Percentiles rank a stretch among this genome's conserved stretches.
phyloP scores from a whole-genome alignment of 2,797 vertebrate genomes.

The Xyrichtys novacula region DNA sequence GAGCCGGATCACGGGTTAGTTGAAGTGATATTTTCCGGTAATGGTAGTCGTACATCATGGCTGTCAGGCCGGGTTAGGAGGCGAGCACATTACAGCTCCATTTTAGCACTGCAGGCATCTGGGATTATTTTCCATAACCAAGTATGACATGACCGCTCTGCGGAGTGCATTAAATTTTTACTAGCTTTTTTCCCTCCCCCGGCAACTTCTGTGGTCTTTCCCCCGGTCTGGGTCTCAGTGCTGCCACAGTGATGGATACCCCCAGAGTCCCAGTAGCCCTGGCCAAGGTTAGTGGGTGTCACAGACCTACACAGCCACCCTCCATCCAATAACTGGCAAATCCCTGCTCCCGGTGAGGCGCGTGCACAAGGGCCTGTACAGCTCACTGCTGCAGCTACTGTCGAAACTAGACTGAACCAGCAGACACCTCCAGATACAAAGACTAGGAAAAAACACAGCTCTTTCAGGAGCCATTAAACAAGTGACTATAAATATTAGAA shows the following conservation, averaged over 20 bases:
- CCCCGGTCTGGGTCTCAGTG: conserved; percentile 83
- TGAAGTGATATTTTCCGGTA: conserved; percentile 99
- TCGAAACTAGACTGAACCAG: neutral
- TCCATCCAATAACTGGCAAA: conserved; percentile 79
- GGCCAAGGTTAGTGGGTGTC: conserved; percentile 90
- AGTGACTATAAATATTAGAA: conserved; percentile 15
- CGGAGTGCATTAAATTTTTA: conserved; percentile 99
- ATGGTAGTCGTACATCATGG: conserved; percentile 99
- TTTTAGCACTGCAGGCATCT: conserved; percentile 99
- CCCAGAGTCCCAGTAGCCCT: conserved; percentile 85
- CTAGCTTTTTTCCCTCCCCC: conserved; percentile 89
- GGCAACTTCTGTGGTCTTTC: conserved; percentile 89
- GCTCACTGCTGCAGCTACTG: conserved; percentile 21
- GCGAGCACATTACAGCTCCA: conserved; percentile 99
- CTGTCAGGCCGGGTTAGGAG: conserved; percentile 99
- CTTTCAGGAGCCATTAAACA: conserved; percentile 8
- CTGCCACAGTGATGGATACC: conserved; percentile 90
- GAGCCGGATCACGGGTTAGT: conserved; percentile 99
- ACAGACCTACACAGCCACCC: conserved; percentile 81
- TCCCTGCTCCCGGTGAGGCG: conserved; percentile 71
- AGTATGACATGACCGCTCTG: conserved; percentile 99
- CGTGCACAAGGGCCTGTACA: conserved; percentile 16
- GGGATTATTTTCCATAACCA: conserved; percentile 99
- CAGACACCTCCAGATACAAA: conserved; percentile 24
- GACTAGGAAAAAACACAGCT: conserved; percentile 4